phyloP scores from a whole-genome alignment of 1,140 invertebrate species.

The Oncopodura yosiiana region DNA sequence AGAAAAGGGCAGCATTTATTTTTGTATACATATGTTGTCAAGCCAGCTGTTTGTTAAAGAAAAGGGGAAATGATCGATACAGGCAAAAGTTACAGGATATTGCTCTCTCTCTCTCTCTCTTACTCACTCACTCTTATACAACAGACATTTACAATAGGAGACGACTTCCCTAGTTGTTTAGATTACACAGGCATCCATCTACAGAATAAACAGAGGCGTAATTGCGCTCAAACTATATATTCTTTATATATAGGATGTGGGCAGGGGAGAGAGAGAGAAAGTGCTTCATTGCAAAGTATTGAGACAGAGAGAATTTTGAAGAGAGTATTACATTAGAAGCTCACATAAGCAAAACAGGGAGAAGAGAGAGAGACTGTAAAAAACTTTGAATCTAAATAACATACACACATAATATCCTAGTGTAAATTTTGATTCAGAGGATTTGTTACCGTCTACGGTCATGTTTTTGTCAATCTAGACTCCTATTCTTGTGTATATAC shows the following conservation, averaged over 20 bases:
- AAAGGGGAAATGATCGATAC: constrained; percentile 27
- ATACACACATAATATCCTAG: background rate
- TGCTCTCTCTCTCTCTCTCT: too few relatives aligned
- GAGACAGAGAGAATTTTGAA: too few relatives aligned
- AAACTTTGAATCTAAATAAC: too few relatives aligned
- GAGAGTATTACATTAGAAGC: background rate
- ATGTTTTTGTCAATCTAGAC: background rate
- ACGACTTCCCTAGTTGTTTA: constrained; percentile 31
- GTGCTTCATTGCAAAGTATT: too few relatives aligned
- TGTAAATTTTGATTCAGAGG: constrained; percentile 13
- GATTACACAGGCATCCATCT: constrained; percentile 36
- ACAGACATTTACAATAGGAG: constrained; percentile 19
- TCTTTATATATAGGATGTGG: constrained; percentile 5
- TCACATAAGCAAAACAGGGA: background rate
- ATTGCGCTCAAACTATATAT: constrained; percentile 32
- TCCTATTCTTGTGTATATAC: too few relatives aligned
- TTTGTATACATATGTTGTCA: constrained; percentile 15
- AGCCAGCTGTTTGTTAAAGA: constrained; percentile 30
- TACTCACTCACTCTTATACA: too few relatives aligned
- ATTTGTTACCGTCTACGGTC: background rate
- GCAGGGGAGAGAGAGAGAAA: constrained; percentile 16
- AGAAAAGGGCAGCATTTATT: constrained; percentile 15
- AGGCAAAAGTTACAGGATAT: constrained; percentile 18
- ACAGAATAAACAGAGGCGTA: constrained; percentile 35
- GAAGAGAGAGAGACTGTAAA: background rate